phyloP scores from a whole-genome alignment of 2,113 vertebrate species.

The Terrapene triunguis region DNA sequence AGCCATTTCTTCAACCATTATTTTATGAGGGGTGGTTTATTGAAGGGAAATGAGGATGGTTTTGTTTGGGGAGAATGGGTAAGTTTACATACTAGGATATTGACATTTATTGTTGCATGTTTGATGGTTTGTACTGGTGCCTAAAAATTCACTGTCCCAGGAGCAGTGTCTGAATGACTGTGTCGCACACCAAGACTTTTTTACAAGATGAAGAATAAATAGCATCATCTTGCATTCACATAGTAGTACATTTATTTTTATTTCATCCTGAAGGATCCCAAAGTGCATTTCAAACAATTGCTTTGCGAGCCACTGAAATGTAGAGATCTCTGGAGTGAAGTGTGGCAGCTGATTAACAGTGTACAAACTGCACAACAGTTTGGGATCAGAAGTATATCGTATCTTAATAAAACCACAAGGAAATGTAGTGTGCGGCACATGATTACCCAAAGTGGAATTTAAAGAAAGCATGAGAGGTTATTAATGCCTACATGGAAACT shows the following conservation, averaged over 20 bases:
- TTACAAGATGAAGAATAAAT: not conserved
- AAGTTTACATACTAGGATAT: not conserved
- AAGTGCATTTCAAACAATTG: not conserved
- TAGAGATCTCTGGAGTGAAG: not conserved
- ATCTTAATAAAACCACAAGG: not conserved
- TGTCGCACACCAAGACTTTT: fast-evolving
- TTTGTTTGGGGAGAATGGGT: not conserved
- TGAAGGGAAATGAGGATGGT: not conserved
- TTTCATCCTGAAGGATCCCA: not conserved
- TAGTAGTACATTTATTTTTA: fast-evolving
- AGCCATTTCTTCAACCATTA: not conserved
- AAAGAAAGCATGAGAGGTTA: not conserved
- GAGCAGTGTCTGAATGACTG: not conserved
- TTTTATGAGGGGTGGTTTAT: not conserved
- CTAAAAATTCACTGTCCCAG: not conserved
- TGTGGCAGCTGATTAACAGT: not conserved
- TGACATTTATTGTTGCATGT: not conserved
- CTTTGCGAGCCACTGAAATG: not conserved
- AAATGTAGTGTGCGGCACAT: fast-evolving
- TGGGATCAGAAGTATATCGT: not conserved
- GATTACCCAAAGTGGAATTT: not conserved
- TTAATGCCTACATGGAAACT: not conserved
- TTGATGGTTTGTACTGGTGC: not conserved
- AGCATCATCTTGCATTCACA: not conserved
- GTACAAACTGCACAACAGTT: not conserved